These are phyloP conservation scores for Pandemis cinnamomeana DNA, from an alignment of 2,888 invertebrate genomes.

Conservation along the genomic window DNA sequence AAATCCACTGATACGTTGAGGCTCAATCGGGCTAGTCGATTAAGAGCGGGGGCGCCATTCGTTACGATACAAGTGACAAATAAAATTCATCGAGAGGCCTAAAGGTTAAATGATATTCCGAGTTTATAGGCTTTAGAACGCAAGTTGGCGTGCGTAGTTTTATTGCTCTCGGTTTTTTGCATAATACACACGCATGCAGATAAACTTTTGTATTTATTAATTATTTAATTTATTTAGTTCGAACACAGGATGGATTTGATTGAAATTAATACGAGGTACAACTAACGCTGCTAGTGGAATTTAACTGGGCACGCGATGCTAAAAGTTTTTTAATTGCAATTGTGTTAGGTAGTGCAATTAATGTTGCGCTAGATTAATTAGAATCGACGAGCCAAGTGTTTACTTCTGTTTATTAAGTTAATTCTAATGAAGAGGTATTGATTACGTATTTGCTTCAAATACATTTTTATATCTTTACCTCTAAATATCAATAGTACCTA, in stretches of 20 bases:
- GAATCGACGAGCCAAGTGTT: background rate
- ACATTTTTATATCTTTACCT: too few species aligned
- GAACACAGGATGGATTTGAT: background rate
- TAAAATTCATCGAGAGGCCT: constrained; percentile 12
- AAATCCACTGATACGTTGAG: constrained; percentile 36
- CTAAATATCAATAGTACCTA: too few species aligned
- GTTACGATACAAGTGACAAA: constrained; percentile 5
- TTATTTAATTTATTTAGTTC: background rate
- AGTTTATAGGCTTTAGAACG: background rate
- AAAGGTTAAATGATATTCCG: constrained; percentile 24
- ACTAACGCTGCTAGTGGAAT: too few species aligned
- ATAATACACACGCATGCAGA: background rate
- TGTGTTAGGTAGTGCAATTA: constrained; percentile 7
- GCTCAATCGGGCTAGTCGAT: constrained; percentile 28
- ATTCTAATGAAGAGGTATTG: too few species aligned
- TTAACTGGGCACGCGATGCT: constrained; percentile 9
- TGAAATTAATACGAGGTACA: background rate
- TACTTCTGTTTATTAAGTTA: too few species aligned
- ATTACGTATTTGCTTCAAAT: too few species aligned
- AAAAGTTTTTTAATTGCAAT: constrained; percentile 14
- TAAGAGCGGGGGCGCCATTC: constrained; percentile 21
- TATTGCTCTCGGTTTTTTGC: background rate
- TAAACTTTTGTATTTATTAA: background rate
- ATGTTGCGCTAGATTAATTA: constrained; percentile 33
- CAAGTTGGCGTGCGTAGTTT: background rate